Conservation (phyloP, 2,113 vertebrate species). For the Cavia aperea region DNA sequence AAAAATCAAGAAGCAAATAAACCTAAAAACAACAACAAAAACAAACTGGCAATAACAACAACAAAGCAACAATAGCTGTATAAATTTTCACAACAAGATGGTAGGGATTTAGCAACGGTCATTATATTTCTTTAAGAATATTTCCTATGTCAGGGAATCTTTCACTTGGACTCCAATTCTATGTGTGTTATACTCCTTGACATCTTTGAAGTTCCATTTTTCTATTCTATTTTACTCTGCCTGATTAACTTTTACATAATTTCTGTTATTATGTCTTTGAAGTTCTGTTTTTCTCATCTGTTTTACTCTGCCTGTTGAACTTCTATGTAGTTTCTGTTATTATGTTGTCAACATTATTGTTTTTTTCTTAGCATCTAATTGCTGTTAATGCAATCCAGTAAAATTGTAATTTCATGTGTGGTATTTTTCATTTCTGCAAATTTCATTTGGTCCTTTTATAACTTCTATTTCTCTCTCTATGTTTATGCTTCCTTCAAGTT, state of each 20-base stretch:
- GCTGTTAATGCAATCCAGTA: neutral
- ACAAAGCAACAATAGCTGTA: no score
- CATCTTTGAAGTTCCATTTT: neutral
- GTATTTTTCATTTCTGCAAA: neutral
- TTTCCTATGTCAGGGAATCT: neutral
- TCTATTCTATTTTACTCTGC: neutral
- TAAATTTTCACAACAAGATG: no score
- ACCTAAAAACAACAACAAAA: no score
- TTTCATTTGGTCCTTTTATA: neutral
- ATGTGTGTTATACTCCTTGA: neutral
- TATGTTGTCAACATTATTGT: neutral
- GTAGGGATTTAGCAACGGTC: no score
- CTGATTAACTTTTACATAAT: neutral
- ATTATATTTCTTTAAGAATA: neutral
- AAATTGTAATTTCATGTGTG: conserved; percentile 6
- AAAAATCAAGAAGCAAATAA: no score
- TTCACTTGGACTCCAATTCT: neutral
- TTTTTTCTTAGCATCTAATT: neutral
- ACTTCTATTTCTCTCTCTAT: neutral
- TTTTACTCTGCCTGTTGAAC: neutral
- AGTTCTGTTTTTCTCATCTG: neutral
- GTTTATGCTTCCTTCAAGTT: neutral
- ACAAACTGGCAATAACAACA: no score
- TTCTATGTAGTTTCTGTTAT: neutral
- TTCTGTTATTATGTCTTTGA: neutral